phyloP scores from a whole-genome alignment of 1,140 invertebrate species.

The Caenorhabditis latens region DNA sequence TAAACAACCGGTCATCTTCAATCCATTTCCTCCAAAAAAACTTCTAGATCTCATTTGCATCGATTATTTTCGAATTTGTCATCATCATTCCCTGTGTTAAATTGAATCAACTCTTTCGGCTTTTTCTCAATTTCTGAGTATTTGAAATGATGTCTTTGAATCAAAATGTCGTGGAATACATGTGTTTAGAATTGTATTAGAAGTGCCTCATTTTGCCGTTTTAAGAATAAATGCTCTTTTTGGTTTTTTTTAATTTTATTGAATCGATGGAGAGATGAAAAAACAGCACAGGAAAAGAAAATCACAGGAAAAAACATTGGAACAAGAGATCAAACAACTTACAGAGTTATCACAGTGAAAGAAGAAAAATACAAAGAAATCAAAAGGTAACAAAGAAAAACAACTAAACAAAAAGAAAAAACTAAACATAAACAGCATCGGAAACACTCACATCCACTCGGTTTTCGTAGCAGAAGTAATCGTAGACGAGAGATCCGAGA shows the following conservation, averaged over 20 bases:
- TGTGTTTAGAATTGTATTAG: conserved; percentile 15
- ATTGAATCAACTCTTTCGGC: neutral
- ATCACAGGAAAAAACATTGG: neutral
- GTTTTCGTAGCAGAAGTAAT: neutral
- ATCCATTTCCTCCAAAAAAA: neutral
- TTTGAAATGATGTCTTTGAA: neutral
- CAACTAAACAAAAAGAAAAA: neutral
- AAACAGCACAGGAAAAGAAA: neutral
- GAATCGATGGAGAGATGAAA: too few species aligned
- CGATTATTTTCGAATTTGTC: conserved; percentile 12
- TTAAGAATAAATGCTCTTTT: too few species aligned
- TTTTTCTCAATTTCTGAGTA: neutral
- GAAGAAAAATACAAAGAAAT: neutral
- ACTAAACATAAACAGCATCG: conserved; percentile 13
- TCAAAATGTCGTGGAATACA: neutral
- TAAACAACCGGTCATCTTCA: neutral
- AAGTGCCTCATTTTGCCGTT: conserved; percentile 1
- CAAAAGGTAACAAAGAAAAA: neutral
- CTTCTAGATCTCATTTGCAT: conserved; percentile 40
- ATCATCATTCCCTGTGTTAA: conserved; percentile 43
- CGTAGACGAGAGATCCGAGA: conserved; percentile 5
- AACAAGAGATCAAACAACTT: neutral
- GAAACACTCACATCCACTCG: neutral
- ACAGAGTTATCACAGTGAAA: neutral
- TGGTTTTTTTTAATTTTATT: too few species aligned